Evolutionary conservation across 2,797 vertebrate genomes (phyloP), one percentile per base, ranked within the genome.

Genomic region (Ambastaia sidthimunki): DNA sequence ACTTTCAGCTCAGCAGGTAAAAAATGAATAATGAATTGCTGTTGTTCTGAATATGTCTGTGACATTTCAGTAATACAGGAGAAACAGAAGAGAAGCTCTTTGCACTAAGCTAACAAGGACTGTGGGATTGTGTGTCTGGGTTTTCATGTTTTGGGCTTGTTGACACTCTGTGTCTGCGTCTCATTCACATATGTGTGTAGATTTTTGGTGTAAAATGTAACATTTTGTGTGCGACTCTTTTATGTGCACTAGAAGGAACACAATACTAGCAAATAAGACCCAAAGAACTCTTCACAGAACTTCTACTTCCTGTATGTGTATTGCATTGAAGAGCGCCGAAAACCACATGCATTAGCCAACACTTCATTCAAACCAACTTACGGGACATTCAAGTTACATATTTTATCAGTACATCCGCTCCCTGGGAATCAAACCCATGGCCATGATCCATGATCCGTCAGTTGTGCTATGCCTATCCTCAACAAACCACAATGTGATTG

Each of bases 1-100:
- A 71, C 68, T 81, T 86, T 80, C 52, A 74, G 57, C 80, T 19
- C 74, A 78, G 82, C 77, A 79, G 78, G 80, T 69, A 77, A 74
- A 59, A 70, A 74, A 76, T 84, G 75, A 82, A 84, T 86, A 86
- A 84, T 84, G 60, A 82, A 78, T 82, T 78, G 72, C 75, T 78
- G 80, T 80, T 76, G 48, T 73, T 77, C 65, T 63, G 79, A 77
- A 82, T 77, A 77, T 81, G 62, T 80, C 73, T 81, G 59, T 78
- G 80, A 85, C 81, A 79, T 70, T 83, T 80, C 48, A 70, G 72
- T 59, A 57, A 77, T 65, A 59, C 63, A 59, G 34, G 48, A 65
- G 69, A 74, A 25, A 71, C n/a, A 75, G 65, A 62, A 34, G 21
- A 73, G 48, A 23, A n/a, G 16, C 13, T 44, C 16, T 68, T 68